Conservation (phyloP, 2,797 vertebrate species). For the Nyctibius grandis region DNA sequence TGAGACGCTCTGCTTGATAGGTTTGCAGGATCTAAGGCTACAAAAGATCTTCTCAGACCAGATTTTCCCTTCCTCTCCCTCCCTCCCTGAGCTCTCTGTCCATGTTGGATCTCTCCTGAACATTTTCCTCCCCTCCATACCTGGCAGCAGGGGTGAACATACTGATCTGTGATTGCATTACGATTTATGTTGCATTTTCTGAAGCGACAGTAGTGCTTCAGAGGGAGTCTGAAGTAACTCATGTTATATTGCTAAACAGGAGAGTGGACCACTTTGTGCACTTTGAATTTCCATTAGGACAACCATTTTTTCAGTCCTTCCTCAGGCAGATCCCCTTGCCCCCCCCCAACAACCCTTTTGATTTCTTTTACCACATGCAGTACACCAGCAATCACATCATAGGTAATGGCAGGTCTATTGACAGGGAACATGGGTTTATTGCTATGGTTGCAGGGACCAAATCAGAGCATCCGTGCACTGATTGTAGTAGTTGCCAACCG, state of each 20-base stretch:
- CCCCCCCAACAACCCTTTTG: not conserved
- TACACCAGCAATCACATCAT: not conserved
- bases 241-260: not conserved
- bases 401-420: not conserved
- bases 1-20: fast-evolving
- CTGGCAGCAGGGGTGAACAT: not conserved
- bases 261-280: not conserved
- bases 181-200: constrained; percentile 13
- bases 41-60: not conserved
- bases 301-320: not conserved
- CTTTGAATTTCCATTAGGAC: not conserved
- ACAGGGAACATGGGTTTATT: not conserved
- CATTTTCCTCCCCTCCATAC: not conserved
- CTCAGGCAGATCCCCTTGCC: not conserved
- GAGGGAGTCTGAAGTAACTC: not conserved
- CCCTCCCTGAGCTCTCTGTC: not conserved
- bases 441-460: not conserved
- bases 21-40: not conserved
- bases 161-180: not conserved
- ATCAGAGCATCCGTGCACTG: not conserved
- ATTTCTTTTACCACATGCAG: not conserved
- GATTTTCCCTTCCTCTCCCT: not conserved
- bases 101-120: not conserved
- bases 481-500: not conserved
- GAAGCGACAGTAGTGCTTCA: not conserved